Percentiles rank a stretch among this genome's conserved stretches.
phyloP scores from a whole-genome alignment of 2,113 vertebrate species.

The Chitala chitala region DNA sequence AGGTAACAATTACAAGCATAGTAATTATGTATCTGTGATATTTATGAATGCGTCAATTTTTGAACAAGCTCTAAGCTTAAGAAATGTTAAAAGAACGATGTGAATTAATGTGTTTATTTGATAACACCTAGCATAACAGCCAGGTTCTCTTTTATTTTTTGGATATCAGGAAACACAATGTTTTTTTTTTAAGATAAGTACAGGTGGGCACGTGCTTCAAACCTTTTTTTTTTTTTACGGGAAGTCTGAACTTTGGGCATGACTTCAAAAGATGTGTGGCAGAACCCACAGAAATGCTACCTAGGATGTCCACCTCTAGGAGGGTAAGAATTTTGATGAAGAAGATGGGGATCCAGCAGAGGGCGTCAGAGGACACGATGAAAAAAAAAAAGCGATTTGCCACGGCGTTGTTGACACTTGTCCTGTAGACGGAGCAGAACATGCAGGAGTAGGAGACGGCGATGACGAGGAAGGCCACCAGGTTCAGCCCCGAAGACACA shows the following conservation, averaged over 20 bases:
- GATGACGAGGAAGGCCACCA: slow-evolving; percentile 66
- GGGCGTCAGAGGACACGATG: slow-evolving; percentile 68
- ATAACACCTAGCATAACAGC: too few relatives aligned
- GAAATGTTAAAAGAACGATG: too few relatives aligned
- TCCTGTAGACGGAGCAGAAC: slow-evolving; percentile 70
- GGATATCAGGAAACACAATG: not conserved
- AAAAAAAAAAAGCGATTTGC: slow-evolving; percentile 62
- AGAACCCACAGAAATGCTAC: slow-evolving; percentile 29
- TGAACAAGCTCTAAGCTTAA: too few relatives aligned
- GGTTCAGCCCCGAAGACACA: slow-evolving; percentile 49
- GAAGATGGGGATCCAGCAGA: slow-evolving; percentile 68
- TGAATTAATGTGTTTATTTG: too few relatives aligned
- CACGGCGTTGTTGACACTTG: slow-evolving; percentile 60
- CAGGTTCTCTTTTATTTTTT: not conserved
- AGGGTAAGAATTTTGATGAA: slow-evolving; percentile 47
- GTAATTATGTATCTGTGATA: too few relatives aligned
- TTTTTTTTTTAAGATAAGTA: not conserved
- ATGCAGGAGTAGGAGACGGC: slow-evolving; percentile 63
- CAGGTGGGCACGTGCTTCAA: not conserved
- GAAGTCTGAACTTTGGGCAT: not conserved
- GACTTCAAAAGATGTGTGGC: not conserved
- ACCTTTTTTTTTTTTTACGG: not conserved
- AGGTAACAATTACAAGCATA: too few relatives aligned
- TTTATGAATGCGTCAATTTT: too few relatives aligned
- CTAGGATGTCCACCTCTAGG: slow-evolving; percentile 56